These are phyloP conservation scores for Hartigia nigra DNA, from an alignment of 2,888 invertebrate species.

Conservation along the genomic window DNA sequence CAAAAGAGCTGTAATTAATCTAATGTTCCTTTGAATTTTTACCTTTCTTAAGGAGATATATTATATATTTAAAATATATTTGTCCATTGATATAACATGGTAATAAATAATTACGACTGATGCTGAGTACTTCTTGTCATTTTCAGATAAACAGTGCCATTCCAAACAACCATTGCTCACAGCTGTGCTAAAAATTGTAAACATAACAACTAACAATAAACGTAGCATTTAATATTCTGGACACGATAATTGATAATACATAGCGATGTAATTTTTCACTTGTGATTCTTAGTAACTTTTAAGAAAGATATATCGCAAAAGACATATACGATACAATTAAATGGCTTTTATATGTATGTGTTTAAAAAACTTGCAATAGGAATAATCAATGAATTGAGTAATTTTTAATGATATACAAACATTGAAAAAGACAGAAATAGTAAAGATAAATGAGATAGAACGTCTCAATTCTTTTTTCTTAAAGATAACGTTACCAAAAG, in stretches of 20 bases:
- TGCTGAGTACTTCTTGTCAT: constrained; percentile 1
- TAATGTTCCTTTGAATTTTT: neutral
- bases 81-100: neutral
- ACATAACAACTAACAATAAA: constrained; percentile 34
- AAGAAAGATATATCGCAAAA: constrained; percentile 20
- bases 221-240: constrained; percentile 33
- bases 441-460: constrained; percentile 19
- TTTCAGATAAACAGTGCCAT: constrained; percentile 58
- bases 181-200: constrained; percentile 48
- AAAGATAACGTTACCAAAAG: constrained; percentile 57
- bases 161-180: constrained; percentile 54
- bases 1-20: neutral
- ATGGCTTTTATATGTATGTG: constrained; percentile 18
- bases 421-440: constrained; percentile 31
- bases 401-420: constrained; percentile 19
- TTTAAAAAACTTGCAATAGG: constrained; percentile 19
- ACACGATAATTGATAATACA: constrained; percentile 28
- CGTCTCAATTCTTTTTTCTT: constrained; percentile 23
- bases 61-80: neutral
- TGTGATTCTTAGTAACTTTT: neutral
- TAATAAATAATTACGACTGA: neutral
- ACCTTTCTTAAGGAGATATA: neutral
- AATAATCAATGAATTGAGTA: constrained; percentile 5
- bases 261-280: constrained; percentile 25
- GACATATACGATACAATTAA: constrained; percentile 24